Base-by-base conservation (phyloP, 2,797 vertebrate species). In the Notamacropus eugenii region DNA sequence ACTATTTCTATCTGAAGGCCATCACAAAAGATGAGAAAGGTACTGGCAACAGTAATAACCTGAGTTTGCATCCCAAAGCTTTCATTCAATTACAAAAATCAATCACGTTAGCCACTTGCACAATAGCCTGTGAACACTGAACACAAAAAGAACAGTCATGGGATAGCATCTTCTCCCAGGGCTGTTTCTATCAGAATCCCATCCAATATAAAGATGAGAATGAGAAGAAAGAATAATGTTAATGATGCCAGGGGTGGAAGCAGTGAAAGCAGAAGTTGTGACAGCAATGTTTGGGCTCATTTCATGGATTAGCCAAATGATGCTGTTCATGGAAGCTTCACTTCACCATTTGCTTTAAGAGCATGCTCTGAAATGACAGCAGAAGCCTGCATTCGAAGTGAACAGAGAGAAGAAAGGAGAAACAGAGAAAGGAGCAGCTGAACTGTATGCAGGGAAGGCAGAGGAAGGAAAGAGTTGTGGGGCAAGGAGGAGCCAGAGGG, bases 291-390 rank as follows among this genome's bases (percentile, higher is more conserved):
- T 46, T 82, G 22, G 74, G 40, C 74, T 82, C 40, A 46, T 82
- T 46, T 46, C 74, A 82, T 82, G 74, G 74, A 46, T 82, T 46
- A 46, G 74, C 74, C 74, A 82, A 82, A 82, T 46, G 46, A 82
- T 46, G 19, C n/a, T 10, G 74, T 82, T 0, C 0, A 58, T 67
- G 0, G 2, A 28, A 40, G 87, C 10, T 90, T 54, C 0, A 28
- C 14, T 67, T 24, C 0, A 0, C 13, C 54, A 22, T 27, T 55
- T 40, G 54, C 54, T 91, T 55, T 55, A 91, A 40, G 34, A 5
- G 19, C 54, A 52, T 91, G 50, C 54, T n/a, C 54, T 55, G 54
- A 56, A 24, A 55, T 46, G 29, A 29, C 57, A 9, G 22, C 10
- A 31, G 1, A 62, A 34, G 5, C 22, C 31, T 10, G 16, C 0